A percentile compares a stretch with the other conserved stretches of the same genome.
Conservation (phyloP, 2,888 invertebrate genomes). For the Arrhopalites spinosus region DNA sequence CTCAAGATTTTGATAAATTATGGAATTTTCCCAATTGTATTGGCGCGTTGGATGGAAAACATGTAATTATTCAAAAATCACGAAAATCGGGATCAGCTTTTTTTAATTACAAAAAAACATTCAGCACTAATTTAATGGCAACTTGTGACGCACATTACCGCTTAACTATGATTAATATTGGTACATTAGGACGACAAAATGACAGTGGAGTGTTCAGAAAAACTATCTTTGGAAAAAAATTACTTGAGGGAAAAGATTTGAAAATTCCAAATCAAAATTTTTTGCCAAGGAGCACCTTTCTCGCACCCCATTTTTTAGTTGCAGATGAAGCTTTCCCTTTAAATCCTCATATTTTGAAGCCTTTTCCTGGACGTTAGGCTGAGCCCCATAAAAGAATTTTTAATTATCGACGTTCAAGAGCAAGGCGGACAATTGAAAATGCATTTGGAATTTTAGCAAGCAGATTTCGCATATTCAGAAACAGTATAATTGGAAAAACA, state of each 20-base stretch:
- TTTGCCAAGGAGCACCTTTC: constrained; percentile 4
- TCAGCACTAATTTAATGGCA: constrained; percentile 47
- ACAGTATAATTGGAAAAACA: constrained; percentile 13
- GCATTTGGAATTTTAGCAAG: constrained; percentile 42
- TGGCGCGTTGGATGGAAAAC: constrained; percentile 52
- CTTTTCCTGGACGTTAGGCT: constrained; percentile 35
- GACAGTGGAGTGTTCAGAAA: constrained; percentile 24
- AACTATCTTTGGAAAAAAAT: constrained; percentile 27
- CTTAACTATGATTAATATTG: constrained; percentile 53
- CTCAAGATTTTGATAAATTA: constrained; percentile 27
- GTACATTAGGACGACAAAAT: constrained; percentile 23
- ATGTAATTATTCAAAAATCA: constrained; percentile 39
- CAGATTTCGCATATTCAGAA: constrained; percentile 18
- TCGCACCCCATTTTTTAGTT: constrained; percentile 34
- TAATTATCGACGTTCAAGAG: constrained; percentile 46
- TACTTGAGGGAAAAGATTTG: not conserved
- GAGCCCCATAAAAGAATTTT: constrained; percentile 33
- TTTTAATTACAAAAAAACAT: constrained; percentile 46
- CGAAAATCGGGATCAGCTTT: constrained; percentile 40
- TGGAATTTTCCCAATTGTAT: constrained; percentile 47
- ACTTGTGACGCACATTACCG: constrained; percentile 51
- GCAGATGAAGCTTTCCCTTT: constrained; percentile 49
- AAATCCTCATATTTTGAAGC: constrained; percentile 39
- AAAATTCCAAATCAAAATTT: constrained; percentile 12
- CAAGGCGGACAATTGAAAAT: constrained; percentile 45